A percentile compares a stretch with the other conserved stretches of the same genome.
Conservation (phyloP, 1,140 invertebrate genomes). For the Cotesia vestalis region DNA sequence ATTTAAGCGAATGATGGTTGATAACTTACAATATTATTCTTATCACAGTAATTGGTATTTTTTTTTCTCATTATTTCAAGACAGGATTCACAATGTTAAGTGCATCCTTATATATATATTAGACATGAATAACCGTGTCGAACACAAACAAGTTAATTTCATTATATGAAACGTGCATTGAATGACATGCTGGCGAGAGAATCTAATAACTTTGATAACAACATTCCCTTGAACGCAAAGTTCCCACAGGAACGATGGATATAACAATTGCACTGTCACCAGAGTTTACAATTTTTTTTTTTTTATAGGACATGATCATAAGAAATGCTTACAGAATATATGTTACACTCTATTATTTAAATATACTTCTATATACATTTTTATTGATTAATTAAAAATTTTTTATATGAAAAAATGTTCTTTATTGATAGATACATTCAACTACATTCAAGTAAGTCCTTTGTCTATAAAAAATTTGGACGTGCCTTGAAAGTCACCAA, state of each 20-base stretch:
- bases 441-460: slow-evolving; percentile 2
- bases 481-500: too few species aligned
- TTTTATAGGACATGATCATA: too few species aligned
- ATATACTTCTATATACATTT: neutral
- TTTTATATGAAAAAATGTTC: slow-evolving; percentile 10
- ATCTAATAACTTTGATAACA: slow-evolving; percentile 21
- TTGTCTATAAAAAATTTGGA: slow-evolving; percentile 10
- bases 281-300: too few species aligned
- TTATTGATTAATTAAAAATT: neutral
- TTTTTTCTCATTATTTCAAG: too few species aligned
- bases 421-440: slow-evolving; percentile 15
- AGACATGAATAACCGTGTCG: too few species aligned
- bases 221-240: slow-evolving; percentile 2
- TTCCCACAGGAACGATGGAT: neutral
- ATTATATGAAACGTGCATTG: neutral
- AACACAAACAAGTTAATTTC: slow-evolving; percentile 1
- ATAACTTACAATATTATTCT: too few species aligned
- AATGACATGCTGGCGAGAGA: neutral
- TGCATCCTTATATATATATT: neutral
- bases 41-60: too few species aligned
- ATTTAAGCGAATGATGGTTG: neutral
- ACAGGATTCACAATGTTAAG: neutral
- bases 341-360: too few species aligned
- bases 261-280: slow-evolving; percentile 2
- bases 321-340: too few species aligned